Percentiles rank a stretch among this genome's conserved stretches.
These are phyloP conservation scores for Balearica regulorum DNA, from an alignment of 2,797 vertebrate genomes.

Conservation along the genomic window DNA sequence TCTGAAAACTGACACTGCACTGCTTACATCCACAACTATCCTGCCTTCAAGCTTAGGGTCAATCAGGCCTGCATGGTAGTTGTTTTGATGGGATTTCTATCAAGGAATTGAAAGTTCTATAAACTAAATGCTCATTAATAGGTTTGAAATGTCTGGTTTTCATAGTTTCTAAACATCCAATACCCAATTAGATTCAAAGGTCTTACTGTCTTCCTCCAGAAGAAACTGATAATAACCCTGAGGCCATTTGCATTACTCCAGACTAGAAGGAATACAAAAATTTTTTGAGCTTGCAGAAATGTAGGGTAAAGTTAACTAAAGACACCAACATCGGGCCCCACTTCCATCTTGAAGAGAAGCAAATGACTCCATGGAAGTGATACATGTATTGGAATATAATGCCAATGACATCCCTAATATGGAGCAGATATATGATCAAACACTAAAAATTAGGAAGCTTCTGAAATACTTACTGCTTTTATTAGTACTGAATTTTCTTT, in stretches of 20 bases:
- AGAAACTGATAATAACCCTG: neutral
- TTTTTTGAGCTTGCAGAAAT: neutral
- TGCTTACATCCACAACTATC: neutral
- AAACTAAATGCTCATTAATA: neutral
- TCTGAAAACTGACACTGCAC: neutral
- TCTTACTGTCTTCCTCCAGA: neutral
- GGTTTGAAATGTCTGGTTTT: neutral
- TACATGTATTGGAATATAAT: neutral
- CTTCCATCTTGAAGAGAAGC: neutral
- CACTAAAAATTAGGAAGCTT: neutral
- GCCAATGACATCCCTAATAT: neutral
- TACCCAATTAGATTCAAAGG: neutral
- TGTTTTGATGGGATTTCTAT: neutral
- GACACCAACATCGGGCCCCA: accelerated
- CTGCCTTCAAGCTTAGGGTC: neutral
- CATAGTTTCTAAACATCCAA: neutral
- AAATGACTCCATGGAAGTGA: neutral
- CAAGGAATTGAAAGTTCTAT: neutral
- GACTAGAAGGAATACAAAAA: neutral
- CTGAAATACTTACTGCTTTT: neutral
- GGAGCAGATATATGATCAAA: neutral
- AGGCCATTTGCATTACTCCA: neutral
- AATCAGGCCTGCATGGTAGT: neutral
- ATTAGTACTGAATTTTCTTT: neutral
- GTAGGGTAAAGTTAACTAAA: neutral